Percentiles rank a stretch among this genome's conserved stretches.
Conservation (phyloP, 64 coral and sea anemone species). For the Trachythela sp. region DNA sequence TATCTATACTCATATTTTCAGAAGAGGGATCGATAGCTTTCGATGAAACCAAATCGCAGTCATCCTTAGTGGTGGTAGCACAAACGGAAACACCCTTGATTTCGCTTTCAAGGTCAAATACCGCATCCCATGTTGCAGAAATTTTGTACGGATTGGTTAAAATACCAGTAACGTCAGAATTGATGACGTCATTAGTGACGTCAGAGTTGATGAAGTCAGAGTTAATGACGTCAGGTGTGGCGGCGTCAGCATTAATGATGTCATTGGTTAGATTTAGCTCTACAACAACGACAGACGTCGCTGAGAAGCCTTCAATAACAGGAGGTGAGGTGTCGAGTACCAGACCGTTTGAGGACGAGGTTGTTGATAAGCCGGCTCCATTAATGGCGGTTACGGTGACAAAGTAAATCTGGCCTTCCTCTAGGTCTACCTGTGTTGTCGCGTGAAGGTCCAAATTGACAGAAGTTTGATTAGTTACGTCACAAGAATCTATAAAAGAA, state of each 20-base stretch:
- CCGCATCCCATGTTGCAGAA: background rate
- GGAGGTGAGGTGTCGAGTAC: background rate
- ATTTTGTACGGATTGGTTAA: background rate
- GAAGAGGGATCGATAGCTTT: background rate
- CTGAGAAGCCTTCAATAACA: background rate
- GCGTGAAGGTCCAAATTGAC: background rate
- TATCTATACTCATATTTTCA: background rate
- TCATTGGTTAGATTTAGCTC: no score
- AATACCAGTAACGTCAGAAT: background rate
- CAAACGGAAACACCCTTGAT: background rate
- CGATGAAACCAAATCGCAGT: background rate
- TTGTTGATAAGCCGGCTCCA: background rate
- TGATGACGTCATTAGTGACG: background rate
- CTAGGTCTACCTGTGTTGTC: background rate
- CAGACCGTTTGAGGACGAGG: background rate
- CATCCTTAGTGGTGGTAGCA: background rate
- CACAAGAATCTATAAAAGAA: background rate
- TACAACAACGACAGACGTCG: no score
- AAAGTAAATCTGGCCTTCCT: background rate
- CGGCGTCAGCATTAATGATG: no score
- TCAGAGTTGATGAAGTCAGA: no score
- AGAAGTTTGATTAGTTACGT: background rate
- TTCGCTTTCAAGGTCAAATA: background rate
- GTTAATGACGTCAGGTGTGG: no score
- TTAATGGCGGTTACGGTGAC: constrained; percentile 1